A percentile compares a stretch with the other conserved stretches of the same genome.
Conservation (phyloP, 2,797 vertebrate species). For the Lerista edwardsae region DNA sequence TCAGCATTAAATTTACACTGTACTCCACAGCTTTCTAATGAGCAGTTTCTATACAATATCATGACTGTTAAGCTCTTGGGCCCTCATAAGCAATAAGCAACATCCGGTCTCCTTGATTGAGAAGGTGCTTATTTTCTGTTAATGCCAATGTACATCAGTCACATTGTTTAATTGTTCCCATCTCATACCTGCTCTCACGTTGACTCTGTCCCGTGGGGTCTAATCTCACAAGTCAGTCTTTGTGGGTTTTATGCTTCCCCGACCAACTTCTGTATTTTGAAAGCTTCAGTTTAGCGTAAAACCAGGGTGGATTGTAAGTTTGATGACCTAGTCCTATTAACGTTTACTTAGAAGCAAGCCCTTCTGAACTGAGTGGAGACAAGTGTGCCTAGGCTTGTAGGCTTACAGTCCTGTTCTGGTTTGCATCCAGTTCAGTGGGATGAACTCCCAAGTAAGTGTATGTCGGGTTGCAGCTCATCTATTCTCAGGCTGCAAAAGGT, state of each 20-base stretch:
- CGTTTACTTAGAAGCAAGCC: not conserved
- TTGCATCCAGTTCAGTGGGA: not conserved
- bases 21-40: conserved; percentile 45
- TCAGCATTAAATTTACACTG: conserved; percentile 36
- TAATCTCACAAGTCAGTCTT: not conserved
- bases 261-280: not conserved
- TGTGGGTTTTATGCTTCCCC: conserved; percentile 14
- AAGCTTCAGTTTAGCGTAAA: conserved; percentile 14
- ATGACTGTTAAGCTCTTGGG: conserved; percentile 16
- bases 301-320: not conserved
- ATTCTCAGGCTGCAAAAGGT: conserved; percentile 34
- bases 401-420: conserved; percentile 3
- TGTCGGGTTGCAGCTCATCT: conserved; percentile 18
- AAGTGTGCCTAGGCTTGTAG: not conserved
- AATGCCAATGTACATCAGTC: conserved; percentile 1
- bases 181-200: not conserved
- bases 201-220: not conserved
- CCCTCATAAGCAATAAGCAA: conserved; percentile 17
- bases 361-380: no score
- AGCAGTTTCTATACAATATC: conserved; percentile 28
- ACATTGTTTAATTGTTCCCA: conserved; percentile 15
- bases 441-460: not conserved
- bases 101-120: not conserved
- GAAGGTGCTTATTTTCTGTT: not conserved
- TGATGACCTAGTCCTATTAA: not conserved